Base-by-base conservation (phyloP, 2,797 vertebrate species). In the Pseudotriccus pelzelni region DNA sequence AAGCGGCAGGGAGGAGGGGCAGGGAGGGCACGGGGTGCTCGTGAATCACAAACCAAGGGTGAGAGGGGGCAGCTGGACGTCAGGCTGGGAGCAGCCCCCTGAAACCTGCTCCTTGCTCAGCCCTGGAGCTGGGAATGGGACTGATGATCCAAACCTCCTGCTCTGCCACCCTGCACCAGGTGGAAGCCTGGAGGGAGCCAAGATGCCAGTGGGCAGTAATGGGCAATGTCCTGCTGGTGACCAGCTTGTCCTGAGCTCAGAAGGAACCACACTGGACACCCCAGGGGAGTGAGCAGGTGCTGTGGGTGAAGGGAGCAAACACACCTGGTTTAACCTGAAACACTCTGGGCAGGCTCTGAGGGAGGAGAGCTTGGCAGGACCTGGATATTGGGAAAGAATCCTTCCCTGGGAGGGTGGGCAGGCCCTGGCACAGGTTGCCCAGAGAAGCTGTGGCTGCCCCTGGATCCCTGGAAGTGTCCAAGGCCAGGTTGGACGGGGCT, bases 261-360 rank as follows among this genome's bases (percentile, higher is more conserved):
- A 43, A 23, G 8, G 30, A 66, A 19, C 37, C 25, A 0, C 1
- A 0, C 4, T 0, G 2, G 25, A 53, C 28, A 47, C 21, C n/a
- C 43, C 39, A 12, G 68, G 30, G n/a, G 52, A 50, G 23, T 4
- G 16, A 67, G 44, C 5, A 73, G 70, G 39, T 0, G 0, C 32
- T 36, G 39, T 17, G 52, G 44, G 24, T n/a, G 36, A 90, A 73
- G 43, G 13, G 55, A 58, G 14, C 9, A 70, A 84, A 79, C 13
- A 32, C 24, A 53, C 28, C 28, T 30, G 39, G 67, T 50, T 43
- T 43, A 53, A 72, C 27, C 64, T 67, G 28, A 41, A 70, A 50
- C 6, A 8, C 47, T 47, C 24, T 24, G 47, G 47, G 47, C 24
- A 25, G 47, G 9, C 23, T 52, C 46, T 7, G 18, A 67, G 46